Percentiles rank a stretch among this genome's conserved stretches.
These are phyloP conservation scores for Beris chalybata DNA, from an alignment of 2,888 invertebrate genomes.

Conservation along the genomic window DNA sequence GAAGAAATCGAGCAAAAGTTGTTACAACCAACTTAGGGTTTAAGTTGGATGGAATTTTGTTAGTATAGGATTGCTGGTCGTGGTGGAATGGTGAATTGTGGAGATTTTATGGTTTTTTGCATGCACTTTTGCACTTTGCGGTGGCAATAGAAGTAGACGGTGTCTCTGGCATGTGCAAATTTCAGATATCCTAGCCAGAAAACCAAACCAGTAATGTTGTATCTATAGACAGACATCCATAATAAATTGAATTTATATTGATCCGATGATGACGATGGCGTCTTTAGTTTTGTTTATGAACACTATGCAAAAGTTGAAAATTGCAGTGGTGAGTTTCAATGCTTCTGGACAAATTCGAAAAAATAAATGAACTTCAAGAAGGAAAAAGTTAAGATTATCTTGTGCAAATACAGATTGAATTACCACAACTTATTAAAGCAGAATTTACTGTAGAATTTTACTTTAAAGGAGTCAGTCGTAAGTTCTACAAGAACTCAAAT, in stretches of 20 bases:
- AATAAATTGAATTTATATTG: conserved; percentile 34
- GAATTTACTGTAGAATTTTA: too few species aligned
- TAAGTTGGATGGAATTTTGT: conserved; percentile 14
- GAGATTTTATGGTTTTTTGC: conserved; percentile 26
- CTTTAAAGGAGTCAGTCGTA: too few species aligned
- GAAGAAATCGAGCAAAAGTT: conserved; percentile 17
- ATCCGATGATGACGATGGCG: conserved; percentile 27
- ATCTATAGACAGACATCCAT: background rate
- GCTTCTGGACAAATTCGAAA: too few species aligned
- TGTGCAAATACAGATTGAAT: too few species aligned
- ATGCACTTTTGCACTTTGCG: conserved; percentile 30
- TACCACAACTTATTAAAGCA: too few species aligned
- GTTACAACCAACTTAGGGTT: conserved; percentile 28
- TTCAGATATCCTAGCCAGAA: conserved; percentile 2
- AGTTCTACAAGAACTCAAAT: too few species aligned
- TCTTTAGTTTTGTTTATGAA: too few species aligned
- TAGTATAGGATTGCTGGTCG: background rate
- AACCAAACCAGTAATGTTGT: conserved; percentile 1
- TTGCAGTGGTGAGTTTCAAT: too few species aligned
- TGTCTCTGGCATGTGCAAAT: conserved; percentile 4
- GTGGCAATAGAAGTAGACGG: conserved; percentile 12
- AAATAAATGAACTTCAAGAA: too few species aligned
- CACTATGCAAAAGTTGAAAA: too few species aligned
- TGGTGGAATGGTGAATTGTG: conserved; percentile 13
- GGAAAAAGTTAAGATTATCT: too few species aligned